Evolutionary conservation across 2,113 vertebrate genomes (phyloP), one percentile per base, ranked within the genome.

Genomic region (Pelecanus crispus): DNA sequence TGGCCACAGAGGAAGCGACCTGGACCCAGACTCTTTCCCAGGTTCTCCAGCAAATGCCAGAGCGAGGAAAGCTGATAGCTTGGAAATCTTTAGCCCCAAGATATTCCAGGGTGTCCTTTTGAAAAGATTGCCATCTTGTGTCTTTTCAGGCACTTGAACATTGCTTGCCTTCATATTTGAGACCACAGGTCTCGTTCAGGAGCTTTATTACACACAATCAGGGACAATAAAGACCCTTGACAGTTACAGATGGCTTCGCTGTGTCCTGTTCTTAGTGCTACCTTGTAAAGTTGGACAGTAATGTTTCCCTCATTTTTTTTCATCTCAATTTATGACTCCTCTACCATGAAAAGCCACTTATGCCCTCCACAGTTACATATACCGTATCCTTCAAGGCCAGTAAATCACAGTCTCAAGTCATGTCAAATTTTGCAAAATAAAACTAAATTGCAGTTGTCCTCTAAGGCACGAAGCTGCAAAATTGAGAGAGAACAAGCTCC

Each of bases 71-170:
- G 58, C 40, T 0, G n/a, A 58, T 2, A 34, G 8, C 74, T 58
- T 24, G 20, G 62, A 49, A 75, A 31, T 20, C 36, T 34, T 9
- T 1, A 82, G n/a, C 62, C 34, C 53, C 0, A 0, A 36, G 62
- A 28, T 42, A 58, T 10, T 45, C 22, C n/a, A 81, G 59, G 25
- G 24, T 42, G 85, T 93, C 50, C 85, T 95, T 90, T 92, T 21
- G 92, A 53, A 22, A 93, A 96, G 88, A 96, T 95, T 95, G 96
- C 92, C 95, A 95, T 24, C 96, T 96, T 88, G 95, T 80, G 96
- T 95, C 95, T 74, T 65, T 25, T 24, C 92, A 66, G 79, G 10
- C 59, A 14, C 45, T 50, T 6, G 28, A 87, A 3, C 5, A 0
- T 21, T 4, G 32, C 13, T 32, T 42, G 36, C 34, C 50, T 92